Evolutionary conservation across 2,888 invertebrate genomes (phyloP).

Genomic region (Euplagia quadripunctaria): DNA sequence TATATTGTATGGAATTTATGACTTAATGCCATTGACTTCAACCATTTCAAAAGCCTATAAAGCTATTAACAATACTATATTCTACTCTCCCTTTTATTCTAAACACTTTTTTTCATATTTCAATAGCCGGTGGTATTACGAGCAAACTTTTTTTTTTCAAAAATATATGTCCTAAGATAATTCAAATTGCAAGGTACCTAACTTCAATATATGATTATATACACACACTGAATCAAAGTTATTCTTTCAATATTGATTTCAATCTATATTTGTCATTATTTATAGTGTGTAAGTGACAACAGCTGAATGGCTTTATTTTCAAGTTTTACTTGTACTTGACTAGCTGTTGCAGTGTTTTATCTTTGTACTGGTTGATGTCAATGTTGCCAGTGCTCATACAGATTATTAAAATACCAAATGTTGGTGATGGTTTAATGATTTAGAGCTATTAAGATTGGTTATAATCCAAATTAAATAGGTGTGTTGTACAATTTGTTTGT

Average conservation of each 20-base stretch:
- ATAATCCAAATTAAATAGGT: conserved; percentile 41
- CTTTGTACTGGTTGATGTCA: conserved; percentile 43
- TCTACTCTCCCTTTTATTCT: background rate
- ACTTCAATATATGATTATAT: background rate
- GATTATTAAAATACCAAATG: conserved; percentile 48
- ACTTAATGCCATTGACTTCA: conserved; percentile 44
- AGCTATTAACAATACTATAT: background rate
- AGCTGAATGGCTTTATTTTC: background rate
- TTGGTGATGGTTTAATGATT: conserved; percentile 51
- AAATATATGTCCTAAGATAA: background rate
- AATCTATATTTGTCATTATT: background rate
- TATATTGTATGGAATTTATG: conserved; percentile 26
- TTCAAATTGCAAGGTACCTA: background rate
- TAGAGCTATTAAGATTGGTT: conserved; percentile 43
- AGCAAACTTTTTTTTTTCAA: background rate
- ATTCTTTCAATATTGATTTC: conserved; percentile 1
- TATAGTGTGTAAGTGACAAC: no score
- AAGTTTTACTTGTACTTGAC: background rate
- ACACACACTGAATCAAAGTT: background rate
- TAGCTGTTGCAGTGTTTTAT: background rate
- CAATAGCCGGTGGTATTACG: background rate
- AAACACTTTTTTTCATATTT: background rate
- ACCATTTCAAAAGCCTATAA: conserved; percentile 16
- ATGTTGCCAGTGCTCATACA: conserved; percentile 39
- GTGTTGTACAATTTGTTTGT: conserved; percentile 42